phyloP scores from a whole-genome alignment of 2,113 vertebrate genomes.

The Lophotis ruficrista region DNA sequence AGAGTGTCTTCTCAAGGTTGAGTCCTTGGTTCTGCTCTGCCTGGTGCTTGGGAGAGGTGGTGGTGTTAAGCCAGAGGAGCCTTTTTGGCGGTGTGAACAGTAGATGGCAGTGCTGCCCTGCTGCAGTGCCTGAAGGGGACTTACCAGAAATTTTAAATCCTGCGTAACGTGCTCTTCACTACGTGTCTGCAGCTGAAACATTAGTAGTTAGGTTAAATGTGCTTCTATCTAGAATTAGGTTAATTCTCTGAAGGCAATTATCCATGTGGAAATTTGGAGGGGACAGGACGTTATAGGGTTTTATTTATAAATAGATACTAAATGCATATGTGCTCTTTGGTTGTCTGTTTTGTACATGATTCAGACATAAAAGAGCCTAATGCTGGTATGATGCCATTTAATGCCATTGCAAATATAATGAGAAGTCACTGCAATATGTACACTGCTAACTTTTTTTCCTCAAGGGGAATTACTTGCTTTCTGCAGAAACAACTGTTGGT shows the following conservation, averaged over 20 bases:
- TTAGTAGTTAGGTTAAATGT: background rate
- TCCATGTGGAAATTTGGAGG: background rate
- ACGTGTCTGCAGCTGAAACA: background rate
- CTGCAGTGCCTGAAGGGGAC: background rate
- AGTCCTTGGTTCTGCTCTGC: background rate
- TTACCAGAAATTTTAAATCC: background rate
- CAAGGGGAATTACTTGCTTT: background rate
- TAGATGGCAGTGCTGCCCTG: slow-evolving; percentile 78
- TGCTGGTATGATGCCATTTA: background rate
- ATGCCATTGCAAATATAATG: background rate
- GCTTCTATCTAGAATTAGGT: background rate
- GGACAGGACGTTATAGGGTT: background rate
- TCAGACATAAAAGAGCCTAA: background rate
- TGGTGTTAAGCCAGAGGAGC: background rate
- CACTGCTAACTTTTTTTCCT: background rate
- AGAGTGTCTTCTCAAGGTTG: background rate
- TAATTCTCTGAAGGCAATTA: background rate
- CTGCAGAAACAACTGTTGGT: background rate
- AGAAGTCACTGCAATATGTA: background rate
- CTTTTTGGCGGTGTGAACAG: background rate
- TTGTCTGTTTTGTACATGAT: background rate
- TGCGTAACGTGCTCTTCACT: background rate
- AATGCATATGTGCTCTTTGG: fast-evolving
- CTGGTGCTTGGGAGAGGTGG: background rate
- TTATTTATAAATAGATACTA: background rate